phyloP scores from a whole-genome alignment of 2,888 invertebrate species.

The Crematogaster levior region DNA sequence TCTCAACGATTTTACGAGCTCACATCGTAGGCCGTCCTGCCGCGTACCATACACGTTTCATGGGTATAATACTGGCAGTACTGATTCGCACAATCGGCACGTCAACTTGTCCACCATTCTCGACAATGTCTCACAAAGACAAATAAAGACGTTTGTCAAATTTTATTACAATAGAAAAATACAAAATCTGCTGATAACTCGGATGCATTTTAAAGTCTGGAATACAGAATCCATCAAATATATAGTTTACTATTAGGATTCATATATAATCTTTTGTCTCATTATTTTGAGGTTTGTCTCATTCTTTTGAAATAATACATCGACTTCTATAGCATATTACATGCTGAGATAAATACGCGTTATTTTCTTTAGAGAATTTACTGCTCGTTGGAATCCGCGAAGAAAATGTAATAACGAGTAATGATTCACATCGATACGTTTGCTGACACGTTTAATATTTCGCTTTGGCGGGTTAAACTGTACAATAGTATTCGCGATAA shows the following conservation, averaged over 20 bases:
- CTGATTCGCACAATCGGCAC: conserved; percentile 34
- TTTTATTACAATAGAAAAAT: conserved; percentile 25
- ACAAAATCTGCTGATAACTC: neutral
- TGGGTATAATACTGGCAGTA: conserved; percentile 52
- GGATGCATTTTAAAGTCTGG: neutral
- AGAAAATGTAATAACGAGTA: conserved; percentile 47
- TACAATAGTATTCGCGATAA: conserved; percentile 51
- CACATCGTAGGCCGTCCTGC: conserved; percentile 29
- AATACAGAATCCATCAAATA: neutral
- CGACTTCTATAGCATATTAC: conserved; percentile 6
- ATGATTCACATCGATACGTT: conserved; percentile 43
- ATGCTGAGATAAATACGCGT: conserved; percentile 2
- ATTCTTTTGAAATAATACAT: neutral
- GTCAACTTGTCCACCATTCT: conserved; percentile 33
- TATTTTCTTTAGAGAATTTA: conserved; percentile 27
- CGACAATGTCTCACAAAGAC: conserved; percentile 8
- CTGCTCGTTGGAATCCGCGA: neutral
- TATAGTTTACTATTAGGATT: conserved; percentile 42
- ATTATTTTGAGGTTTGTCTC: conserved; percentile 38
- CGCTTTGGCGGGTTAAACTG: conserved; percentile 37
- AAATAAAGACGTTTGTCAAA: conserved; percentile 32
- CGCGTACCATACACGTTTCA: conserved; percentile 50
- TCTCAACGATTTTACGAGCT: conserved; percentile 73
- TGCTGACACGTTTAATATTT: conserved; percentile 42
- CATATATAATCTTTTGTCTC: conserved; percentile 52